Percentiles rank a stretch among this genome's conserved stretches.
Conservation (phyloP, 2,888 invertebrate genomes). For the Aleiodes testaceus region DNA sequence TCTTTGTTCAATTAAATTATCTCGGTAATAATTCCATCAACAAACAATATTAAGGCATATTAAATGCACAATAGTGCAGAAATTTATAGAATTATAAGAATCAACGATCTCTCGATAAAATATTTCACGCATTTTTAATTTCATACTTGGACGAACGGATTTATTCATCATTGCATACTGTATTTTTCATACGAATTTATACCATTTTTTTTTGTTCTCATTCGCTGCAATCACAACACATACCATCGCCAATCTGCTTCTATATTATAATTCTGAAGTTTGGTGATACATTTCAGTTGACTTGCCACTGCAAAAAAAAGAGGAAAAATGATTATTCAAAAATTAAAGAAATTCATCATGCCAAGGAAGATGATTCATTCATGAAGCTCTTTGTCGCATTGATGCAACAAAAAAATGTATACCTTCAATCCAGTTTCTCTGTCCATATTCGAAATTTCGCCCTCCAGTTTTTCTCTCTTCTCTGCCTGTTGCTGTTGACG, state of each 20-base stretch:
- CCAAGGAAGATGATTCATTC: neutral
- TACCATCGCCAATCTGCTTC: neutral
- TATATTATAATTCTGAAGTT: neutral
- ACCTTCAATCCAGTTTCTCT: slow-evolving; percentile 60
- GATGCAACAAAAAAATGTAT: neutral
- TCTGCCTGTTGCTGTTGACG: slow-evolving; percentile 77
- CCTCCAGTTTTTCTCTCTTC: slow-evolving; percentile 76
- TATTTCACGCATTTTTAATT: slow-evolving; percentile 22
- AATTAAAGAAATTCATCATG: neutral
- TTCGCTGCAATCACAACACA: slow-evolving; percentile 4
- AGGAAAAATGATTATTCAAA: neutral
- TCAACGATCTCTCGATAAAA: slow-evolving; percentile 3
- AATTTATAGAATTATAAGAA: slow-evolving; percentile 5
- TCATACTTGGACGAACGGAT: slow-evolving; percentile 3
- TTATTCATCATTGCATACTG: neutral
- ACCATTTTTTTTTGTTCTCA: neutral
- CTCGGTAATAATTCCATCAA: neutral
- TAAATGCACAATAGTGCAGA: slow-evolving; percentile 1
- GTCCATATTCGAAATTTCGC: slow-evolving; percentile 71
- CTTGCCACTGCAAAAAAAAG: slow-evolving; percentile 44
- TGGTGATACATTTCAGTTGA: slow-evolving; percentile 26
- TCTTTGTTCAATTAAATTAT: slow-evolving; percentile 5
- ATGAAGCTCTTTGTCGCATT: neutral
- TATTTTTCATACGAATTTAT: no score
- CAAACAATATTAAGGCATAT: neutral